A percentile compares a stretch with the other conserved stretches of the same genome.
phyloP scores from a whole-genome alignment of 2,113 vertebrate genomes.

The Gavia stellata region DNA sequence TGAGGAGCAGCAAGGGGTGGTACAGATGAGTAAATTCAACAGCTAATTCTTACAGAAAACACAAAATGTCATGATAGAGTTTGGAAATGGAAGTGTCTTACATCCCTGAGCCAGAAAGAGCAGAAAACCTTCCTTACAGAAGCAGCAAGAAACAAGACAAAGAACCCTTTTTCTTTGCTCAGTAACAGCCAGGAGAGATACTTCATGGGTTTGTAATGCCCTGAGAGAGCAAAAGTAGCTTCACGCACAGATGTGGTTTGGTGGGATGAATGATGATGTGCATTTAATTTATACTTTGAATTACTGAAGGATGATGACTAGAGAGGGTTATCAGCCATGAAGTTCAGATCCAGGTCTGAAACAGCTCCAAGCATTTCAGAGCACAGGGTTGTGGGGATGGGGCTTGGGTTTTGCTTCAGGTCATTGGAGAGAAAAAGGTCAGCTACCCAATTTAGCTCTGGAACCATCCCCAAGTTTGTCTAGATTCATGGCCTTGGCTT shows the following conservation, averaged over 20 bases:
- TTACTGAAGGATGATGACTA: neutral
- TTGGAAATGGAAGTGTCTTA: neutral
- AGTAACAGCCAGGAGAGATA: neutral
- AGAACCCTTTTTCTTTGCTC: neutral
- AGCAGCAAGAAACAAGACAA: neutral
- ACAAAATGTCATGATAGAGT: neutral
- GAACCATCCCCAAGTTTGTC: neutral
- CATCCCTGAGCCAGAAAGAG: fast-evolving
- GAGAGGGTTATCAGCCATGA: neutral
- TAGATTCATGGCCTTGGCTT: neutral
- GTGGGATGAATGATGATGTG: neutral
- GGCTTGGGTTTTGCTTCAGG: neutral
- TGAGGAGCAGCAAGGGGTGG: neutral
- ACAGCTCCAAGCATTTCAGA: neutral
- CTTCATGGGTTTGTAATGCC: neutral
- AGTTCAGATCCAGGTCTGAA: neutral
- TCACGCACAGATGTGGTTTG: neutral
- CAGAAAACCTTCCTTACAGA: neutral
- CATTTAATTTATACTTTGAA: neutral
- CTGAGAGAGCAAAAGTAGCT: neutral
- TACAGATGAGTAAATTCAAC: neutral
- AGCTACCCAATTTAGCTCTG: neutral
- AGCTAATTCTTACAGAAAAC: neutral
- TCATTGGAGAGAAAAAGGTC: neutral
- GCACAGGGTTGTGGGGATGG: neutral